These are phyloP conservation scores for Drosophila differens DNA, from an alignment of 2,888 invertebrate species.

Conservation along the genomic window DNA sequence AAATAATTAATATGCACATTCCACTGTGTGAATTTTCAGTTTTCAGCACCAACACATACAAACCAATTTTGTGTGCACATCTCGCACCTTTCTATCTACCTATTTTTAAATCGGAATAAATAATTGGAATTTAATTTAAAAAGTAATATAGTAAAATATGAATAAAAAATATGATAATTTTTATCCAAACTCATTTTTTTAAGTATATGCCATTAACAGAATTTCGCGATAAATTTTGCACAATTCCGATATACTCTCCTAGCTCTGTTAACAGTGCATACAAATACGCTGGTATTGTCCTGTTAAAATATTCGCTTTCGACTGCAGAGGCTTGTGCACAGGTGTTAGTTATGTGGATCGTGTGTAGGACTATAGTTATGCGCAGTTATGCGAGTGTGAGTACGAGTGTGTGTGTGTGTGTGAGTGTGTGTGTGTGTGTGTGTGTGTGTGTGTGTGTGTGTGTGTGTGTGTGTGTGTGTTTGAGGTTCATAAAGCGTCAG, in stretches of 20 bases:
- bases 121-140: neutral
- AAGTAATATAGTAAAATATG: neutral
- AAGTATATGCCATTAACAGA: neutral
- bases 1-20: neutral
- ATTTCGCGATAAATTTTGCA: neutral
- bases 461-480: constrained; percentile 5
- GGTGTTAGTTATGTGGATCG: constrained; percentile 35
- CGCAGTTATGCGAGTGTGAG: constrained; percentile 6
- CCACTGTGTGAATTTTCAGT: neutral
- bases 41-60: neutral
- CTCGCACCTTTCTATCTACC: neutral
- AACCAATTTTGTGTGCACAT: neutral
- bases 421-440: constrained; percentile 4
- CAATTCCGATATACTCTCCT: neutral
- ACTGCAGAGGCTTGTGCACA: constrained; percentile 21
- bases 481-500: constrained; percentile 34
- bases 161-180: neutral
- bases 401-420: constrained; percentile 6
- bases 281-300: constrained; percentile 24
- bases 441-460: constrained; percentile 1
- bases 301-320: constrained; percentile 51
- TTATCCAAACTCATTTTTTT: neutral
- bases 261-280: neutral
- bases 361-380: constrained; percentile 7
- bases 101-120: neutral